These are phyloP conservation scores for Acanthosepion lycidas DNA, from an alignment of 2,888 invertebrate genomes.

Conservation along the genomic window DNA sequence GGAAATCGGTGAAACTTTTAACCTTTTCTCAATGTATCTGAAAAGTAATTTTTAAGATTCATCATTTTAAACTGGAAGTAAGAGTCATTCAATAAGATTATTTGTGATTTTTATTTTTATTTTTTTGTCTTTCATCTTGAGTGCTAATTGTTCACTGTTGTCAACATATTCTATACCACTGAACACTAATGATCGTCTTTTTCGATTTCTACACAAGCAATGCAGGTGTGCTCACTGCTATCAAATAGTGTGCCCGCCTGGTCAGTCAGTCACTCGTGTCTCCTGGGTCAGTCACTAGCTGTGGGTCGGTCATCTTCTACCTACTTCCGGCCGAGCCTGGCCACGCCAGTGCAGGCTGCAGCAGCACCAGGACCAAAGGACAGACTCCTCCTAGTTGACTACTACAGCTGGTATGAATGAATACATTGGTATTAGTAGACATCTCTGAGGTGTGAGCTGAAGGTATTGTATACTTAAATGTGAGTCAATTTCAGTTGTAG, in stretches of 20 bases:
- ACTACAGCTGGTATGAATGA: conserved; percentile 47
- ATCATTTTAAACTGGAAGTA: conserved; percentile 40
- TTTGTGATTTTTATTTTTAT: conserved; percentile 16
- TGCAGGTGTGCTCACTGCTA: conserved; percentile 48
- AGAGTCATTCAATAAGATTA: conserved; percentile 40
- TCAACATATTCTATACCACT: conserved; percentile 43
- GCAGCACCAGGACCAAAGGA: conserved; percentile 47
- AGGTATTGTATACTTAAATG: conserved; percentile 49
- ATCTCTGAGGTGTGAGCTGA: conserved; percentile 47
- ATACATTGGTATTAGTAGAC: conserved; percentile 48
- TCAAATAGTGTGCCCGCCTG: conserved; percentile 48
- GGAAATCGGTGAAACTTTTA: neutral
- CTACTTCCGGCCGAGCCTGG: conserved; percentile 42
- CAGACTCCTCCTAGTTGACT: conserved; percentile 47
- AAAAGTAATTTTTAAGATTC: neutral
- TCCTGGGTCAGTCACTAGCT: conserved; percentile 47
- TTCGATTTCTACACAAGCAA: conserved; percentile 48
- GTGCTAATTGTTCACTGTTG: conserved; percentile 44
- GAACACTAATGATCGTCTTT: conserved; percentile 46
- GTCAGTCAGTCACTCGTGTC: conserved; percentile 47
- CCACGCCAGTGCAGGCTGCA: conserved; percentile 44
- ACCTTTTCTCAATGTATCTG: neutral
- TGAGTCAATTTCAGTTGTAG: conserved; percentile 48
- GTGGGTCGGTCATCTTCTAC: conserved; percentile 46
- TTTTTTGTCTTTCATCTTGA: conserved; percentile 37